Base-by-base conservation (phyloP, 2,888 invertebrate species). In the Drosophila demipolita region DNA sequence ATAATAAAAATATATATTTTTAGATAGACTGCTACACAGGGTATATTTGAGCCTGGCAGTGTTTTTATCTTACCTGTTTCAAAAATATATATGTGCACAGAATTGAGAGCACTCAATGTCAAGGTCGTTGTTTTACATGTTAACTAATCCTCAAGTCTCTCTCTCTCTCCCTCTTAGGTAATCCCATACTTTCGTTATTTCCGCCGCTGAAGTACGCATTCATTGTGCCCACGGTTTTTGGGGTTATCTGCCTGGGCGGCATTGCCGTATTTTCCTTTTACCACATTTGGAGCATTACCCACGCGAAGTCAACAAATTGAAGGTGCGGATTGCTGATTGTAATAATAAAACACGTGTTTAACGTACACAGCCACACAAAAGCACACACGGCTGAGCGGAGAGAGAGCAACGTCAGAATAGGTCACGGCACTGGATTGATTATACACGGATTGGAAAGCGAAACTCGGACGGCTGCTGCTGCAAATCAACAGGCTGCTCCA, bases 191-290 rank as follows among this genome's bases (percentile, higher is more conserved):
- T 87, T 88, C 91, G 32, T 89, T 94, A 66, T 94, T 95, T 79
- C 94, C 95, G 7, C 93, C 95, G 73, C 93, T 95, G 77, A 93
- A 94, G 90, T 94, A 95, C 93, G 95, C 94, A 38, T 93, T 96
- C 17, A 91, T 95, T 11, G 90, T 94, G 64, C 95, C 96, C 75
- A 95, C 95, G 6, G 87, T 94, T 40, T 94, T 94, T 92, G 96
- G 96, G 0, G 93, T 96, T 2, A 92, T 94, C 63, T 96, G 96
- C 88, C 92, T 96, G 70, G 96, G 96, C 58, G 95, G 95, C 38
- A 94, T 96, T 61, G 94, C 95, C 91, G 79, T 94, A 0, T 96
- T 95, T 90, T 96, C 96, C 0, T 78, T 95, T 11, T 95, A 95
- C 91, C 95, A 96, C 87, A 91, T 93, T 75, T 92, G 91, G 92